These are phyloP conservation scores for Falco naumanni DNA, from an alignment of 2,797 vertebrate species.

Conservation along the genomic window DNA sequence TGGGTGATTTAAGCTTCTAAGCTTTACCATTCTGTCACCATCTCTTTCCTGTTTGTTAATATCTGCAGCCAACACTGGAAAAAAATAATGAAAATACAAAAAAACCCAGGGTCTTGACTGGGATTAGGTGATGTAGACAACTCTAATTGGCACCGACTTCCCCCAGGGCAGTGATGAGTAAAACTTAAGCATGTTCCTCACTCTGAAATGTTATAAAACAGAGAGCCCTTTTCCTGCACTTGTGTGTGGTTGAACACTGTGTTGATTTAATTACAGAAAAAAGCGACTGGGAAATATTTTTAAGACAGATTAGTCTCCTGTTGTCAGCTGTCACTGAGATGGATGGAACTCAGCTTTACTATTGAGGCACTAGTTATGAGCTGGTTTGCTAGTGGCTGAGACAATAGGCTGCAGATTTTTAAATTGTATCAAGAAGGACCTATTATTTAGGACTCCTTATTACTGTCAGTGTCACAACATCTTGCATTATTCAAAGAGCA, in stretches of 20 bases:
- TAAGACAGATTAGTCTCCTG: constrained; percentile 63
- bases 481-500: constrained; percentile 78
- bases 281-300: constrained; percentile 63
- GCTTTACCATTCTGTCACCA: neutral
- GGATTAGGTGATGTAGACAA: neutral
- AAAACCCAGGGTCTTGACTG: neutral
- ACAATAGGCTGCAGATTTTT: constrained; percentile 73
- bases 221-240: neutral
- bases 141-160: neutral
- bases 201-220: neutral
- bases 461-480: constrained; percentile 76
- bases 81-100: neutral
- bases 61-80: neutral
- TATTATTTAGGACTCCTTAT: constrained; percentile 77
- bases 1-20: neutral
- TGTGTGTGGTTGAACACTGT: neutral
- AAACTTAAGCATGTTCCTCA: neutral
- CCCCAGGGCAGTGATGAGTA: neutral
- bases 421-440: constrained; percentile 69
- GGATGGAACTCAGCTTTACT: constrained; percentile 52
- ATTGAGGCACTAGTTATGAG: constrained; percentile 41
- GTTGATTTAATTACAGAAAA: constrained; percentile 55
- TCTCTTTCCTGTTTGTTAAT: neutral
- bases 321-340: constrained; percentile 73
- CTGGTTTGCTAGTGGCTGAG: constrained; percentile 50